phyloP scores from a whole-genome alignment of 2,113 vertebrate species.

The Petromus typicus region DNA sequence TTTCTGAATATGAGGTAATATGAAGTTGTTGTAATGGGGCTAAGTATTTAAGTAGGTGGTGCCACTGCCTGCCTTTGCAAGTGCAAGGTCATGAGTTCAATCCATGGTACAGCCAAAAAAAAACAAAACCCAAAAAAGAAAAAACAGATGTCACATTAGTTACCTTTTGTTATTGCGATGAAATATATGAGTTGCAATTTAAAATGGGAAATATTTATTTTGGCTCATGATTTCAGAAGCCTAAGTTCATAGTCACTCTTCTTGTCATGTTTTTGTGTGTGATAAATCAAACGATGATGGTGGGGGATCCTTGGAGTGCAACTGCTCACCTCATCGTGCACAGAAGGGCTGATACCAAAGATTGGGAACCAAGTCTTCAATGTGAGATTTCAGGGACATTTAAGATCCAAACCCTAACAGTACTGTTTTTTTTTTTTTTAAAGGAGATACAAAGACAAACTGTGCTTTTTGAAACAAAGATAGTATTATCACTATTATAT shows the following conservation, averaged over 20 bases:
- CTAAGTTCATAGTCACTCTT: background rate
- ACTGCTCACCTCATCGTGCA: background rate
- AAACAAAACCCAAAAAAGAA: too few species aligned
- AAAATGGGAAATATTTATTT: background rate
- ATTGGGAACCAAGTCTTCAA: background rate
- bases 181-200: background rate
- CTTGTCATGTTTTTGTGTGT: background rate
- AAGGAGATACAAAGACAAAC: too few species aligned
- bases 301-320: background rate
- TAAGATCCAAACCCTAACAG: background rate
- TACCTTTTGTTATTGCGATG: background rate
- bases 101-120: too few species aligned
- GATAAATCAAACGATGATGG: background rate
- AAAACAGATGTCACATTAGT: fast-evolving
- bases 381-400: background rate
- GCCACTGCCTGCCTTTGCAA: too few species aligned
- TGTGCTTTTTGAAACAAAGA: too few species aligned
- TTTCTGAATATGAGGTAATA: background rate
- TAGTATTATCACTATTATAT: too few species aligned
- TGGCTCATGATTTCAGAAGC: background rate
- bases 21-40: too few species aligned
- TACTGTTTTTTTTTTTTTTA: too few species aligned
- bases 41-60: too few species aligned
- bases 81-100: too few species aligned
- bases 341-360: background rate